Percentiles rank a stretch among this genome's conserved stretches.
Evolutionary conservation across 2,797 vertebrate species (phyloP).

Genomic region (Furcifer pardalis): DNA sequence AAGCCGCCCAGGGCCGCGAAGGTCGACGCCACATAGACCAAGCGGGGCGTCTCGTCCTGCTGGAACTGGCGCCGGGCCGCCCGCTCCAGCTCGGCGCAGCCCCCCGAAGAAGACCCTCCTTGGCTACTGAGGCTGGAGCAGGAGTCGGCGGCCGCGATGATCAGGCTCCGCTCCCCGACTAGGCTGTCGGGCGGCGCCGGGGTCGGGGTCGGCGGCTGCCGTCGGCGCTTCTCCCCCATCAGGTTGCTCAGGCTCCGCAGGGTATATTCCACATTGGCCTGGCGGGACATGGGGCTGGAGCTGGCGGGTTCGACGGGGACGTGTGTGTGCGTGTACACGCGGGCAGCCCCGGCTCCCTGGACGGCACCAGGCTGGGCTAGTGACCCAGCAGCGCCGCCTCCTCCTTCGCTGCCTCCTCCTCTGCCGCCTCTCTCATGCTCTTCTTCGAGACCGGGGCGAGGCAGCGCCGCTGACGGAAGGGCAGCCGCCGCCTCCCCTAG

Average conservation of each 20-base stretch:
- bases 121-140: conserved; percentile 85
- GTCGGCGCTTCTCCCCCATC: conserved; percentile 92
- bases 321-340: too few species aligned
- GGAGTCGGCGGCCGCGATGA: conserved; percentile 81
- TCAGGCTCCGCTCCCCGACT: conserved; percentile 82
- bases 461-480: neutral
- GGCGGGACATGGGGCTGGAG: conserved; percentile 88
- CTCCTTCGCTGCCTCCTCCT: conserved; percentile 26
- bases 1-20: conserved; percentile 96
- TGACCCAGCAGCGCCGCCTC: neutral
- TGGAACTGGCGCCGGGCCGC: conserved; percentile 95
- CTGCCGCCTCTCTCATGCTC: conserved; percentile 20
- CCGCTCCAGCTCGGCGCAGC: conserved; percentile 84
- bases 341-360: too few species aligned
- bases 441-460: neutral
- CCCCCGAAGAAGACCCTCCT: neutral
- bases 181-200: conserved; percentile 80
- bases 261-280: conserved; percentile 94
- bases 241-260: conserved; percentile 93
- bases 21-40: conserved; percentile 89
- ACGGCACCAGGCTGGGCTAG: neutral
- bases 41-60: conserved; percentile 89
- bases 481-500: neutral
- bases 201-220: conserved; percentile 78
- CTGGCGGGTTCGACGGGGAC: conserved; percentile 8